phyloP scores from a whole-genome alignment of 2,888 invertebrate genomes.

The Vandiemenella viatica region DNA sequence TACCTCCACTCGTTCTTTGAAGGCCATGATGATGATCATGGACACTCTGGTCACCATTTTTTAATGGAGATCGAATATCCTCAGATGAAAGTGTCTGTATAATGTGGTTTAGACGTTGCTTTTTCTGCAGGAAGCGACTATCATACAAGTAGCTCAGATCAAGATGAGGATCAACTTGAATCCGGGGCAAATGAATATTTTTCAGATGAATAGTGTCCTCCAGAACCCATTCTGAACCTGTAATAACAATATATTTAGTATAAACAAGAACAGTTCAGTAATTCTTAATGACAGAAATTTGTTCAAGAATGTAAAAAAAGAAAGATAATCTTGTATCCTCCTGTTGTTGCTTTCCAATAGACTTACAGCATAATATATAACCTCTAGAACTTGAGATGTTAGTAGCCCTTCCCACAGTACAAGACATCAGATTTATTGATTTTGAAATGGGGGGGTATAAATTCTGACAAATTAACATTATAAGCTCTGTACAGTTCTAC shows the following conservation, averaged over 20 bases:
- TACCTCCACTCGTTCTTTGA: conserved; percentile 22
- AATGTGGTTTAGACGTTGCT: conserved; percentile 65
- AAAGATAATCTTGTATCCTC: no score
- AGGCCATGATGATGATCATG: conserved; percentile 20
- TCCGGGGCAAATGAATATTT: conserved; percentile 75
- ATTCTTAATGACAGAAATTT: no score
- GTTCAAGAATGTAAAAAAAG: no score
- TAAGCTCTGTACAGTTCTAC: no score
- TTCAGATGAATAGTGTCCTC: conserved; percentile 91
- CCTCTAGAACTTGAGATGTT: no score
- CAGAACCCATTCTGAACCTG: conserved; percentile 62
- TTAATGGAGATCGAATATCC: conserved; percentile 41
- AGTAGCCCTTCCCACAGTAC: no score
- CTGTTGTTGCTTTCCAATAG: no score
- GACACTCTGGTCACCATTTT: conserved; percentile 22
- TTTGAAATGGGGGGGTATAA: no score
- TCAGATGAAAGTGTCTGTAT: conserved; percentile 69
- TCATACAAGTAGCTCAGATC: conserved; percentile 72
- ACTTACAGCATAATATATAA: no score
- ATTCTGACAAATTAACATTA: no score
- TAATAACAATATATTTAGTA: conserved; percentile 2
- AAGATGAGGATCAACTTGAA: conserved; percentile 65
- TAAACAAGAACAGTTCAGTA: neutral
- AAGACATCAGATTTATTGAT: no score
- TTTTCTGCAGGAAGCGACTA: conserved; percentile 53